phyloP scores from a whole-genome alignment of 2,113 vertebrate genomes.

The Tupaia tana region DNA sequence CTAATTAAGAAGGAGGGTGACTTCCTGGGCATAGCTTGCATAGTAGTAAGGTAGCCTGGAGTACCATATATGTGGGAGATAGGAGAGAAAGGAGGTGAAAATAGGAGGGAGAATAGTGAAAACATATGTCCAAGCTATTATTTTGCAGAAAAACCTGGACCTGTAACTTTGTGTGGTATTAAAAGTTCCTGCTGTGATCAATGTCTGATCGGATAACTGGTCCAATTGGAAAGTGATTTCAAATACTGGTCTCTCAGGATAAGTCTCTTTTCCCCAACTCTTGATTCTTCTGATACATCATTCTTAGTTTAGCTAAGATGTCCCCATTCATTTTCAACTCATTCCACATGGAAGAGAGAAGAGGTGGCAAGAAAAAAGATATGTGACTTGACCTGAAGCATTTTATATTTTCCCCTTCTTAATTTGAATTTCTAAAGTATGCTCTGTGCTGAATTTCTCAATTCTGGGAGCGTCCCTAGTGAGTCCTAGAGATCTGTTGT shows the following conservation, averaged over 20 bases:
- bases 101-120: neutral
- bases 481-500: neutral
- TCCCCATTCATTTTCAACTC: neutral
- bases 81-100: neutral
- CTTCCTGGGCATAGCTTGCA: neutral
- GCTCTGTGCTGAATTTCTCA: neutral
- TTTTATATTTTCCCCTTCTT: neutral
- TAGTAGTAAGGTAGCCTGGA: neutral
- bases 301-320: conserved; percentile 17
- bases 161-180: neutral
- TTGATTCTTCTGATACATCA: neutral
- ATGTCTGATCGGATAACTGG: neutral
- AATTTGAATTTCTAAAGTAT: conserved; percentile 4
- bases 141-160: neutral
- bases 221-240: conserved; percentile 19
- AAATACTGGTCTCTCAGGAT: neutral
- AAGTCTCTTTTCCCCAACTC: conserved; percentile 12
- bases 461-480: neutral
- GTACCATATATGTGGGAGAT: neutral
- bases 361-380: neutral
- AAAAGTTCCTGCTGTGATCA: neutral
- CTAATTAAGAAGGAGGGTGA: neutral
- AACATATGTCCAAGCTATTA: neutral
- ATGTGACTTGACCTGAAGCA: neutral
- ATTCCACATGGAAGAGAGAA: conserved; percentile 18